A percentile compares a stretch with the other conserved stretches of the same genome.
These are phyloP conservation scores for Tenthredo notha DNA, from an alignment of 2,888 invertebrate species.

Conservation along the genomic window DNA sequence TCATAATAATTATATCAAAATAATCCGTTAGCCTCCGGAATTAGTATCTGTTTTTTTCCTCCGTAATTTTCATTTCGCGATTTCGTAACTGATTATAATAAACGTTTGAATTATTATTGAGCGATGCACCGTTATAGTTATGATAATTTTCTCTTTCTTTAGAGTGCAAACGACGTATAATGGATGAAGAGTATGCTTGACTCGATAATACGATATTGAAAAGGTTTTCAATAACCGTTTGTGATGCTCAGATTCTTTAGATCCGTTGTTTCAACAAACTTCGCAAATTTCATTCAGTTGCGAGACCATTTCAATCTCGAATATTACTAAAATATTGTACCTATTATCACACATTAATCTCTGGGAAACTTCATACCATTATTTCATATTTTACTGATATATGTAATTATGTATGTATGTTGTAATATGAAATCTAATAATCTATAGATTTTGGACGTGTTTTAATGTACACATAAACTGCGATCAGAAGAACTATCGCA, in stretches of 20 bases:
- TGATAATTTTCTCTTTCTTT: neutral
- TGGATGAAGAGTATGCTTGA: neutral
- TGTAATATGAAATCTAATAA: slow-evolving; percentile 64
- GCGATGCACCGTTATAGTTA: neutral
- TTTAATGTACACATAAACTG: slow-evolving; percentile 89
- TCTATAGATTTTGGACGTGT: slow-evolving; percentile 83
- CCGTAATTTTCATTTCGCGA: neutral
- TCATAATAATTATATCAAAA: slow-evolving; percentile 18
- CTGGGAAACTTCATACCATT: neutral
- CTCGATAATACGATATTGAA: neutral
- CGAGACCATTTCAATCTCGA: neutral
- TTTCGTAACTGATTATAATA: neutral
- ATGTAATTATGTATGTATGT: neutral
- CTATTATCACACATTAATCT: neutral
- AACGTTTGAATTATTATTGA: neutral
- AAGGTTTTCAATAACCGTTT: neutral
- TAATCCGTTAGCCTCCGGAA: neutral
- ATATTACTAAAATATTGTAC: slow-evolving; percentile 4
- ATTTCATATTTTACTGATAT: neutral
- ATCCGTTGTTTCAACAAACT: neutral
- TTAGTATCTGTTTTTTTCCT: neutral
- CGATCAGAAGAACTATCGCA: slow-evolving; percentile 86
- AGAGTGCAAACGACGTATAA: neutral
- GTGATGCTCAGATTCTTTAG: neutral
- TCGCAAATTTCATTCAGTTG: neutral